Base-by-base conservation (phyloP, 2,888 invertebrate genomes). In the Osmoderma eremita region DNA sequence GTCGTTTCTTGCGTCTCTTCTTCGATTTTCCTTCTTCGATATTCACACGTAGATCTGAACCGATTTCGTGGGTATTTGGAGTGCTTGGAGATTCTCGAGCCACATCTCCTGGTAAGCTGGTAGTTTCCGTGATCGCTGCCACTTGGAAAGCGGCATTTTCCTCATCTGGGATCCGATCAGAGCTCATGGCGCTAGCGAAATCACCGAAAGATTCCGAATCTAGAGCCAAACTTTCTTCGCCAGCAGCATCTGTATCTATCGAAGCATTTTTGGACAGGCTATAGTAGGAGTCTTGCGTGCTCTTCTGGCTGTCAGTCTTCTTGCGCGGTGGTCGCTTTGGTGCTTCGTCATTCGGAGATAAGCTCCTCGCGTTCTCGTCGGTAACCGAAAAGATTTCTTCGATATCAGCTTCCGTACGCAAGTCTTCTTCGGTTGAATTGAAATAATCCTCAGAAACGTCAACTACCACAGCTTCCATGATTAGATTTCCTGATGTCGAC, bases 381-480 rank as follows among this genome's bases (percentile, higher is more conserved):
- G 89, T 88, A 64, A 93, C 90, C 0, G 94, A 94, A 68, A 93
- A 89, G 42, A 82, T 78, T 75, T 94, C 94, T 78, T 94, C 94
- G 69, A 95, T 84, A 72, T 93, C 94, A 0, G 93, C 93, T 82
- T 95, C 94, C 0, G 95, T 95, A 63, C 93, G 86, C 68, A 92
- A 83, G 78, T 94, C 94, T 76, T 94, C 93, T 76, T 94, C 93
- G 2, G 89, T 89, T n/a, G 89, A 86, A 0, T 87, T 86, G 76
- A 94, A 94, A 75, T 92, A 93, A 72, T 94, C 93, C 0, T 93
- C 92, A 0, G 92, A 90, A 0, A 95, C 93, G 71, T 95, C 95
- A 62, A 95, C 94, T 12, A 95, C 91, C 22, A 95, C 91, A 0
- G 95, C 95, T 83, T 95, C 95, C 93, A 95, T 94, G 0, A 94